Evolutionary conservation across 2,888 invertebrate genomes (phyloP), one percentile per base, ranked within the genome.

Genomic region (Eurois occulta): DNA sequence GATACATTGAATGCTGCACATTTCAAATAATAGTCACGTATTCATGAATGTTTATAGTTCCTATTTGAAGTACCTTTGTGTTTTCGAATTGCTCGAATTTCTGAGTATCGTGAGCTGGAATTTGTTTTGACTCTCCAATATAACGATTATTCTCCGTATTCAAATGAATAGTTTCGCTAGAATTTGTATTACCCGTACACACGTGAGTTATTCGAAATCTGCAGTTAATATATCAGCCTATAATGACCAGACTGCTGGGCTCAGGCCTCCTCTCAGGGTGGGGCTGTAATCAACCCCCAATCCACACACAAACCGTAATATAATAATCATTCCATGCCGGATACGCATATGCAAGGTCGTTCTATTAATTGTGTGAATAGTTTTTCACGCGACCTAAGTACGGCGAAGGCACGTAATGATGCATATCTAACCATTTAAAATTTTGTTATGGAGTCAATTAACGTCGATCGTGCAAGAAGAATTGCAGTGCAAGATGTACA

Each of bases 91-190:
- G 65, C 41, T 77, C 16, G 65, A 74, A 78, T 75, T 72, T 77
- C 62, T 24, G 21, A 66, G 41, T 75, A 64, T 35, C n/a, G 55
- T n/a, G 69, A 68, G 28, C 52, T 46, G 67, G 77, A 73, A 85
- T 83, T 83, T 81, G 81, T 84, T 83, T 85, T 74, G 83, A 68
- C 48, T 64, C n/a, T 73, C 52, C 35, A 46, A 74, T 76, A 65
- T 58, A 70, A 67, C 24, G 65, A 60, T 35, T 60, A 77, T 81
- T 71, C 24, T 73, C 55, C 58, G 69, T 65, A 52, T 21, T 74
- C 48, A 43, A 80, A 64, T 24, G 65, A 38, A 68, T 65, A 66
- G 52, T 48, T 73, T 71, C 32, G 32, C 24, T 80, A 52, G 66
- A 80, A 75, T 71, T 76, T 28, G 41, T 48, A 35, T 46, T 48